Conservation (phyloP, 2,113 vertebrate species). For the Setophaga coronata region DNA sequence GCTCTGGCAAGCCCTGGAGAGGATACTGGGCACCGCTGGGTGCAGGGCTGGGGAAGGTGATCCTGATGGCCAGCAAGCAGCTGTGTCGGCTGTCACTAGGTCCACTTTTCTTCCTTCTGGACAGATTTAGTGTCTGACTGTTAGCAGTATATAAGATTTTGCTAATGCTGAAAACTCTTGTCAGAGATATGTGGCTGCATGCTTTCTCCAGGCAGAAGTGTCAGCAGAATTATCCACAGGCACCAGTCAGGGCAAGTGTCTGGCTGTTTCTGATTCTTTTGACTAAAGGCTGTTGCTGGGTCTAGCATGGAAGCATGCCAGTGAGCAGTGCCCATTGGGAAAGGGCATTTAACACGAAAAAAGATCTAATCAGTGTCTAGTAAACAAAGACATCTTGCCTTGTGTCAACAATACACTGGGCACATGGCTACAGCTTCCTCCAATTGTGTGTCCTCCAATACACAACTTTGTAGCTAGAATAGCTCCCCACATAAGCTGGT, state of each 20-base stretch:
- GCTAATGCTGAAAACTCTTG: background rate
- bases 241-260: background rate
- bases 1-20: accelerated
- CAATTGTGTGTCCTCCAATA: background rate
- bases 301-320: background rate
- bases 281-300: background rate
- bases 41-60: accelerated
- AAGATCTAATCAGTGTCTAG: background rate
- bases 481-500: background rate
- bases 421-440: background rate
- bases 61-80: accelerated
- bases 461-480: background rate
- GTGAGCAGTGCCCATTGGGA: background rate
- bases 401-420: background rate
- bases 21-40: background rate
- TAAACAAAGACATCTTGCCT: constrained; percentile 1
- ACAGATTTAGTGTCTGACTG: background rate
- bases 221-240: background rate
- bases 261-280: background rate
- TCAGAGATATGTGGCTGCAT: background rate
- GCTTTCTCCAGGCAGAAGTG: background rate
- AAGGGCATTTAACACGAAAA: background rate
- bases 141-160: background rate
- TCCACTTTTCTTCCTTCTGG: background rate
- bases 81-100: background rate